Percentiles rank a stretch among this genome's conserved stretches.
Evolutionary conservation across 2,888 invertebrate genomes (phyloP).

Genomic region (Lycophotia porphyrea): DNA sequence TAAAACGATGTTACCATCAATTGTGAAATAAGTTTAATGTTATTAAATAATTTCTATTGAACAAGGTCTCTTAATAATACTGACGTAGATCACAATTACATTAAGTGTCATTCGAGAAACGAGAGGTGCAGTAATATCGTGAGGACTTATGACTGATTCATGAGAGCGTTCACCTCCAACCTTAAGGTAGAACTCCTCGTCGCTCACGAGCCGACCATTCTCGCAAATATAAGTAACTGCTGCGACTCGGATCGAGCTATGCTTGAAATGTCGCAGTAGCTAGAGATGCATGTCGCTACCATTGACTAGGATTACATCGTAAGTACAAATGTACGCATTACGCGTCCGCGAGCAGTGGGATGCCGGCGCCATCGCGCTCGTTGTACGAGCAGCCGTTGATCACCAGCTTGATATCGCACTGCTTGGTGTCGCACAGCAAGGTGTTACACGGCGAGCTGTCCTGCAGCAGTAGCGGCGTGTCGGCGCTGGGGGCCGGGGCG

Average conservation of each 20-base stretch:
- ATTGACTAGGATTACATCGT: constrained; percentile 75
- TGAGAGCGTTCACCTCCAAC: constrained; percentile 31
- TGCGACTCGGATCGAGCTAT: constrained; percentile 51
- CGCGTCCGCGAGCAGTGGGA: constrained; percentile 84
- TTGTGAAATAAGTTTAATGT: constrained; percentile 91
- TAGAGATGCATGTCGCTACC: constrained; percentile 59
- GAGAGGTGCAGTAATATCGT: constrained; percentile 38
- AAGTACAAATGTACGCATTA: constrained; percentile 68
- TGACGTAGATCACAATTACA: constrained; percentile 87
- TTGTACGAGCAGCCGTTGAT: constrained; percentile 82
- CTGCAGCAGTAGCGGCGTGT: constrained; percentile 58
- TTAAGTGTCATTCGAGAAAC: constrained; percentile 56
- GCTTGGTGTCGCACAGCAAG: constrained; percentile 77
- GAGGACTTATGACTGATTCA: constrained; percentile 3
- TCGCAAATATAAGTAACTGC: constrained; percentile 33
- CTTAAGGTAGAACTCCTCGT: constrained; percentile 35
- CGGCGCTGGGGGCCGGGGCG: constrained; percentile 40
- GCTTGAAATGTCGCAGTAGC: constrained; percentile 54
- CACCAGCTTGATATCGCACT: constrained; percentile 83
- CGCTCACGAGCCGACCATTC: constrained; percentile 27
- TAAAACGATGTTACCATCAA: constrained; percentile 91
- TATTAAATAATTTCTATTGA: constrained; percentile 90
- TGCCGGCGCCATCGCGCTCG: constrained; percentile 80
- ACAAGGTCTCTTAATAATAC: constrained; percentile 87
- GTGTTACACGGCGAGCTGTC: constrained; percentile 30